Evolutionary conservation across 2,113 vertebrate genomes (phyloP).

Genomic region (Murina feae): DNA sequence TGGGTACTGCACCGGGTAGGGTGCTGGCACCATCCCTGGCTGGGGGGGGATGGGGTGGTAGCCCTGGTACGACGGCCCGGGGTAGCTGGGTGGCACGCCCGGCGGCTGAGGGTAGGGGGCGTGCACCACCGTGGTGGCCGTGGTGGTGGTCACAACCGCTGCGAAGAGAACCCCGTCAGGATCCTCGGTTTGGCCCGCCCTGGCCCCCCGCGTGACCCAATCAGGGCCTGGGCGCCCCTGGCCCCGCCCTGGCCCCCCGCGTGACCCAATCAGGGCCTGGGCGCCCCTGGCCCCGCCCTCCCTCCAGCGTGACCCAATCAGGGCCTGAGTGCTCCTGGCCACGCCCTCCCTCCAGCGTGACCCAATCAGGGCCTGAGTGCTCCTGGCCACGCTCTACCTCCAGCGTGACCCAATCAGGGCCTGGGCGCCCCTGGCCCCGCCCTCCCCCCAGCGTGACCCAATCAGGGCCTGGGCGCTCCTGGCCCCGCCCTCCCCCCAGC

Average conservation of each 20-base stretch:
- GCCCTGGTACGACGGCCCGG: constrained; percentile 80
- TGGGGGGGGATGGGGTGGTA: constrained; percentile 88
- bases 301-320: background rate
- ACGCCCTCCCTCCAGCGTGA: background rate
- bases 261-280: background rate
- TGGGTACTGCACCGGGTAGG: constrained; percentile 81
- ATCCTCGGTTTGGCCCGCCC: background rate
- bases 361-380: background rate
- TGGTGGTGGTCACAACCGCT: constrained; percentile 87
- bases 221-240: background rate
- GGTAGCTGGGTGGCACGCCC: constrained; percentile 77
- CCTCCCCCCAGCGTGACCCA: background rate
- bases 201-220: background rate
- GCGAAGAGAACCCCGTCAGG: constrained; percentile 47
- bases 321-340: background rate
- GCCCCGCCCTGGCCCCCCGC: background rate
- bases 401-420: background rate
- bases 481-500: background rate
- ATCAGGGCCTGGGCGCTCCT: background rate
- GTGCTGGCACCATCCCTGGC: constrained; percentile 75
- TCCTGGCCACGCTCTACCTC: background rate
- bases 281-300: background rate
- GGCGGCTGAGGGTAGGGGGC: constrained; percentile 84
- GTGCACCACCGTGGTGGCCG: constrained; percentile 87
- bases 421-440: background rate